Evolutionary conservation across 2,113 vertebrate genomes (phyloP).

Genomic region (Hydrochoerus hydrochaeris): DNA sequence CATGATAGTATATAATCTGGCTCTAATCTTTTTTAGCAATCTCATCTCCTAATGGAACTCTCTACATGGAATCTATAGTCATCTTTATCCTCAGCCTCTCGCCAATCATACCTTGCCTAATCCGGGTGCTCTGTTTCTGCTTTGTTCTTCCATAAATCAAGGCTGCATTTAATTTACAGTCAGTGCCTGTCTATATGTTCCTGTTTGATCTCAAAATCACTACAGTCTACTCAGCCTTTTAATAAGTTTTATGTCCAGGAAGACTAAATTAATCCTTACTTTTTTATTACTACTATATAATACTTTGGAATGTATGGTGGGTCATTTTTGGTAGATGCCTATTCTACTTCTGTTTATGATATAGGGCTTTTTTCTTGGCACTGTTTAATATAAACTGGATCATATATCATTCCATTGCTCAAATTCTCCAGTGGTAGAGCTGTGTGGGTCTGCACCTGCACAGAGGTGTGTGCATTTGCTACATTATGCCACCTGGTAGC

Average conservation of each 20-base stretch:
- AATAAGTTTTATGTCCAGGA: not conserved
- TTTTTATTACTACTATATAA: not conserved
- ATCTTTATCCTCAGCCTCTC: not conserved
- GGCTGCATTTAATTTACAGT: not conserved
- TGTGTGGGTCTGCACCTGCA: not conserved
- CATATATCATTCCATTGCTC: not conserved
- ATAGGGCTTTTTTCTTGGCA: not conserved
- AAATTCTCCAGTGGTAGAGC: not conserved
- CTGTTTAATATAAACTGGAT: not conserved
- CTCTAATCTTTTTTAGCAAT: not conserved
- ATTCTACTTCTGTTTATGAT: not conserved
- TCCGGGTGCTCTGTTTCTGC: not conserved
- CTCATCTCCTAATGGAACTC: not conserved
- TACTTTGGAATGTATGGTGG: not conserved
- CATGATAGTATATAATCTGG: not conserved
- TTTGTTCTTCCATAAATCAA: not conserved
- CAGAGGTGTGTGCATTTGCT: no score
- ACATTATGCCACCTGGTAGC: not conserved
- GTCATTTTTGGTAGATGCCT: not conserved
- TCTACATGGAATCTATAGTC: not conserved
- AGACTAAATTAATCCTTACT: slow-evolving; percentile 12
- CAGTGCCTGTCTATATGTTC: not conserved
- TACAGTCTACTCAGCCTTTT: not conserved
- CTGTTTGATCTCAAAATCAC: not conserved
- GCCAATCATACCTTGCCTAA: not conserved